These are phyloP conservation scores for Drepana falcataria DNA, from an alignment of 2,888 invertebrate species.

Conservation along the genomic window DNA sequence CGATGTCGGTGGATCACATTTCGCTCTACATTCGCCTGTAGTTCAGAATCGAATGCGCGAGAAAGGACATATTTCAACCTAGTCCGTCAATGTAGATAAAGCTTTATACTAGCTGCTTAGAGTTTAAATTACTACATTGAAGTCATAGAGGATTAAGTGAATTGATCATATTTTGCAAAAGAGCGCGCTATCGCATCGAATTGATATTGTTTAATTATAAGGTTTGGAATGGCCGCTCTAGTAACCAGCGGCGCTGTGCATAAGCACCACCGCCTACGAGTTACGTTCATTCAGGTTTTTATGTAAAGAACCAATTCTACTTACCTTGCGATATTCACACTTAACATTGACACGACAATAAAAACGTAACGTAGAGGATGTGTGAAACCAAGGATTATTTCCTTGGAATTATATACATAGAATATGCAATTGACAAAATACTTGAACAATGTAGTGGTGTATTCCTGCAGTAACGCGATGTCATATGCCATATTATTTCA, in stretches of 20 bases:
- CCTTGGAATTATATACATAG: no score
- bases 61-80: constrained; percentile 28
- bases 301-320: constrained; percentile 1
- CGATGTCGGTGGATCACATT: constrained; percentile 19
- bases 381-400: no score
- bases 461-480: no score
- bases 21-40: constrained; percentile 31
- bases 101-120: constrained; percentile 9
- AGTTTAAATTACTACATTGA: constrained; percentile 13
- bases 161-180: constrained; percentile 69
- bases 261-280: constrained; percentile 20
- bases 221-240: constrained; percentile 44
- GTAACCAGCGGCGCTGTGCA: constrained; percentile 6
- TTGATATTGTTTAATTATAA: constrained; percentile 76
- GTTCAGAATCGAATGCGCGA: constrained; percentile 18
- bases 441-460: no score
- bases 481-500: no score
- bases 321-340: no score
- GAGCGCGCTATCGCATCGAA: constrained; percentile 69
- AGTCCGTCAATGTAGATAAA: constrained; percentile 24
- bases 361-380: no score
- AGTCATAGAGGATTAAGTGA: constrained; percentile 11
- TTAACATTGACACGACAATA: no score
- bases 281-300: constrained; percentile 15
- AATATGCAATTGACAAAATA: no score